Conservation (phyloP, 2,113 vertebrate genomes). For the Zonotrichia leucophrys region DNA sequence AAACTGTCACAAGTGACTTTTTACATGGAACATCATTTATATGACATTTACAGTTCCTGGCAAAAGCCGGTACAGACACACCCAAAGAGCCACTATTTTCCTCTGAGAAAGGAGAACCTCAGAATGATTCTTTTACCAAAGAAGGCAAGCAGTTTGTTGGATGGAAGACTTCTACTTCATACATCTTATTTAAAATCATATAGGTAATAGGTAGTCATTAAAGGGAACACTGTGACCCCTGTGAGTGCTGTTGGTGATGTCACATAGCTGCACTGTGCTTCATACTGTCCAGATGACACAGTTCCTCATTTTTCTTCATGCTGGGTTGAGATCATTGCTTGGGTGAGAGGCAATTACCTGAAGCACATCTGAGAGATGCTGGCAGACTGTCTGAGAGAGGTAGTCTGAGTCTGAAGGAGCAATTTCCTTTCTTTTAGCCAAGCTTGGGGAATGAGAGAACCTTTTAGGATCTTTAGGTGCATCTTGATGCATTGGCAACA, state of each 20-base stretch:
- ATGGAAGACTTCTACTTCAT: background rate
- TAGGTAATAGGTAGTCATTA: background rate
- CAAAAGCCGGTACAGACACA: background rate
- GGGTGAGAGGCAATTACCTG: background rate
- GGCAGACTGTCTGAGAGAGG: background rate
- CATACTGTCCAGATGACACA: background rate
- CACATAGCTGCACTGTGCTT: background rate
- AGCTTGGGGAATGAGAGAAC: background rate
- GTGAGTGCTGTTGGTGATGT: background rate
- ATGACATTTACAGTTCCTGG: background rate
- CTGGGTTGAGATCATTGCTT: background rate
- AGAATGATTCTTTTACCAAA: background rate
- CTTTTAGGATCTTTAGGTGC: background rate
- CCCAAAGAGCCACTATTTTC: background rate
- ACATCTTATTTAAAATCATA: background rate
- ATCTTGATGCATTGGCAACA: background rate
- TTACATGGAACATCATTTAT: background rate
- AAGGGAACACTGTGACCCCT: background rate
- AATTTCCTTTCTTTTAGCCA: slow-evolving; percentile 5
- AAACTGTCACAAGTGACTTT: slow-evolving; percentile 1
- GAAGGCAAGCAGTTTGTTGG: background rate
- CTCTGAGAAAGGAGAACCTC: background rate
- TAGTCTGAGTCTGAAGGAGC: background rate
- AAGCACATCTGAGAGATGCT: background rate
- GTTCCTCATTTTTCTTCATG: background rate